Base-by-base conservation (phyloP, 2,113 vertebrate genomes). In the Halcyon senegalensis region DNA sequence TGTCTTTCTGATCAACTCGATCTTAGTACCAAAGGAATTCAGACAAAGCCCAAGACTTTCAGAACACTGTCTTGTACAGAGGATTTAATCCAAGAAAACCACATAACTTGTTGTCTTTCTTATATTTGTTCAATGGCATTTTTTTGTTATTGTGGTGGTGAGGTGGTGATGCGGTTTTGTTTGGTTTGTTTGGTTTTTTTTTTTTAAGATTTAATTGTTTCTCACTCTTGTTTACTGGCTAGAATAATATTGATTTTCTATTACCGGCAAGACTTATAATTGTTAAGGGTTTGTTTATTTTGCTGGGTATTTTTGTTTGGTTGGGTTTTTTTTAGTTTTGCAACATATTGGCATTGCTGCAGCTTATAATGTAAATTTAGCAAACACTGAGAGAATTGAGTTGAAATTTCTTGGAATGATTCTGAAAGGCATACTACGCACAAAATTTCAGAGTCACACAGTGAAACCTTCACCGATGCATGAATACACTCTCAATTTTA, bases 141-240 rank as follows among this genome's bases (percentile, higher is more conserved):
- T 82, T 62, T 85, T 1, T 53, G 16, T 62, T 74, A 8, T 62
- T 37, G 7, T 6, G 4, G 16, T 7, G 7, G 33, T 9, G 51
- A 3, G 4, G 16, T 7, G 7, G 33, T 9, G 51, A 3, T 5
- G 6, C 11, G 18, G 1, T 4, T 16, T 35, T 31, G 2, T 83
- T 93, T 79, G 2, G 3, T 15, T 87, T 55, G 6, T 2, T 21
- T 51, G 5, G 14, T 7, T 11, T 59, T 73, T 7, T 51, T 44
- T 62, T 64, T 35, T 75, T 27, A 74, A 64, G 13, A 67, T 58
- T 63, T 72, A 30, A 50, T 73, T 46, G 1, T 31, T 89, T 67
- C 23, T 84, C 28, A 15, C 16, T 17, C 10, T 19, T 6, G 13
- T 67, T 93, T 87, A 2, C 19, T 72, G 51, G 12, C 4, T 78